Evolutionary conservation across 53 echinoderm and acorn worm species (phyloP).

Genomic region (Crossaster papposus): DNA sequence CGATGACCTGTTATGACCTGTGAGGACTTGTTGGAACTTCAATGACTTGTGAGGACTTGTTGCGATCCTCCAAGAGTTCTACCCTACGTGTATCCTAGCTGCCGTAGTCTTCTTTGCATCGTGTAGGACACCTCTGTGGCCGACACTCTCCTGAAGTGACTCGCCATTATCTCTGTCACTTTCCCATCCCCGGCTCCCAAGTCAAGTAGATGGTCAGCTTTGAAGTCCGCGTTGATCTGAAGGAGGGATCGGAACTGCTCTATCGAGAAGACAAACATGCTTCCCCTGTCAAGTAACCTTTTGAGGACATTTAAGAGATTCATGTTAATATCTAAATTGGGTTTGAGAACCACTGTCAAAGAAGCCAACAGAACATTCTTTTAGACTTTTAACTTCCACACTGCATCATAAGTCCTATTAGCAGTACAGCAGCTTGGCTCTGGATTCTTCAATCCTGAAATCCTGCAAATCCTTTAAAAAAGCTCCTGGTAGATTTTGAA

Average conservation of each 20-base stretch:
- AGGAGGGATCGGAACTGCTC: constrained; percentile 77
- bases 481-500: no score
- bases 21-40: no score
- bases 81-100: constrained; percentile 81
- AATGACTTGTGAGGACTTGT: neutral
- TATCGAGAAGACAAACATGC: constrained; percentile 92
- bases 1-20: neutral
- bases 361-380: no score
- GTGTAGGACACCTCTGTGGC: constrained; percentile 84
- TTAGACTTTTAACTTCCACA: no score
- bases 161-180: constrained; percentile 77
- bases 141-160: constrained; percentile 71
- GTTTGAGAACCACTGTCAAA: no score
- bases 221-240: constrained; percentile 64
- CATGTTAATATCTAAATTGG: no score
- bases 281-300: constrained; percentile 84
- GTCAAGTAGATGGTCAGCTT: constrained; percentile 76
- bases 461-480: no score
- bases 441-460: no score
- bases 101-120: constrained; percentile 84
- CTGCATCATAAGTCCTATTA: no score
- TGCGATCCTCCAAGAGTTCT: neutral
- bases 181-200: constrained; percentile 94
- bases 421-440: no score
- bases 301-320: no score